Conservation (phyloP, 2,113 vertebrate genomes). For the Aleadryas rufinucha region DNA sequence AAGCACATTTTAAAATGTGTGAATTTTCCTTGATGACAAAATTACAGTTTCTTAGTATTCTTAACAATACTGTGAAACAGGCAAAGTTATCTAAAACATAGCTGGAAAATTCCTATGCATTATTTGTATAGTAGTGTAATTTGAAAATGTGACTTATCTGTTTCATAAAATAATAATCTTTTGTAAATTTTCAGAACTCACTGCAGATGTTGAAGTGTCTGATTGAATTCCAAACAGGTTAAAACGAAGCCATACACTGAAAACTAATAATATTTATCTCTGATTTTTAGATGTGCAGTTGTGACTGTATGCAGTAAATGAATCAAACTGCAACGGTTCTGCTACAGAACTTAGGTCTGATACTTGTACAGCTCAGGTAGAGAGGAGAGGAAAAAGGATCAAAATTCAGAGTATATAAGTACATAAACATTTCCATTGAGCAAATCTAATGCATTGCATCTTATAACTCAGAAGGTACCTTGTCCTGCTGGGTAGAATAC, state of each 20-base stretch:
- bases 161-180: background rate
- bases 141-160: background rate
- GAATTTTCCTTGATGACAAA: background rate
- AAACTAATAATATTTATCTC: background rate
- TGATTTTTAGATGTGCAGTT: background rate
- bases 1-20: background rate
- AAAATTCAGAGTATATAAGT: background rate
- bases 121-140: background rate
- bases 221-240: background rate
- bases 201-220: background rate
- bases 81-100: background rate
- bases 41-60: background rate
- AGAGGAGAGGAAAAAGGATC: background rate
- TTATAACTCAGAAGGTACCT: background rate
- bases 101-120: background rate
- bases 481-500: background rate
- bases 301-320: background rate
- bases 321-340: background rate
- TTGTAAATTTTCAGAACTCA: background rate
- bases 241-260: background rate
- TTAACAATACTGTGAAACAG: background rate
- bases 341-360: background rate
- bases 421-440: background rate
- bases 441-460: background rate
- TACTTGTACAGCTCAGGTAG: background rate